Base-by-base conservation (phyloP, 1,140 invertebrate genomes). In the Polypedilum vanderplanki region DNA sequence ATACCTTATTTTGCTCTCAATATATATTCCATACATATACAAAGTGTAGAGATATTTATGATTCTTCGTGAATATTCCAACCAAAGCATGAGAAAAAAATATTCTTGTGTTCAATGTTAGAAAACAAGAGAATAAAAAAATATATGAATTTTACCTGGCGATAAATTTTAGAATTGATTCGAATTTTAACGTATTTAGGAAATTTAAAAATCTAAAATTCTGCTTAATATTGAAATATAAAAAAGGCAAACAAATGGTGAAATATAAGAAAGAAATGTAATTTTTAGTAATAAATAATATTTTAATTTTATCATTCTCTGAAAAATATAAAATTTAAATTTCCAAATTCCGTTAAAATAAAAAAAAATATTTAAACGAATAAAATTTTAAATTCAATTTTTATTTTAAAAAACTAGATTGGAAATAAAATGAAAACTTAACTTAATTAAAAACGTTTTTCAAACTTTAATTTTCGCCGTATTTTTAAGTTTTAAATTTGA, bases 11-110 rank as follows among this genome's bases (percentile, higher is more conserved):
- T 57, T 57, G 10, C 3, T 57, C 46, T n/a, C 24, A 33, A 33
- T 57, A n/a, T n/a, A n/a, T 57, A n/a, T 57, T 57, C 46, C 46
- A 57, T 57, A 15, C 46, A 57, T 57, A 15, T 57, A n/a, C 24
- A n/a, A 57, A 57, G 46, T 57, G 46, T n/a, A n/a, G 46, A 57
- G 46, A 57, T 57, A 57, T 57, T 57, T 57, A 57, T 57, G 46
- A 57, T 57, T 57, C 9, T 15, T 57, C 46, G 46, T 57, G 46
- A 57, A 57, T 57, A 57, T 57, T 57, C 24, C 24, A 33, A 33
- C 24, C 24, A 33, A 5, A 3, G 24, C 24, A 33, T 33, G 24
- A 57, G 8, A 57, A 57, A 57, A 33, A 3, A 57, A 15, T 57
- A 15, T 57, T 57, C n/a, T 46, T 46, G 46, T 57, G 46, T 15